Evolutionary conservation across 2,113 vertebrate genomes (phyloP), one percentile per base, ranked within the genome.

Genomic region (Vulpes vulpes): DNA sequence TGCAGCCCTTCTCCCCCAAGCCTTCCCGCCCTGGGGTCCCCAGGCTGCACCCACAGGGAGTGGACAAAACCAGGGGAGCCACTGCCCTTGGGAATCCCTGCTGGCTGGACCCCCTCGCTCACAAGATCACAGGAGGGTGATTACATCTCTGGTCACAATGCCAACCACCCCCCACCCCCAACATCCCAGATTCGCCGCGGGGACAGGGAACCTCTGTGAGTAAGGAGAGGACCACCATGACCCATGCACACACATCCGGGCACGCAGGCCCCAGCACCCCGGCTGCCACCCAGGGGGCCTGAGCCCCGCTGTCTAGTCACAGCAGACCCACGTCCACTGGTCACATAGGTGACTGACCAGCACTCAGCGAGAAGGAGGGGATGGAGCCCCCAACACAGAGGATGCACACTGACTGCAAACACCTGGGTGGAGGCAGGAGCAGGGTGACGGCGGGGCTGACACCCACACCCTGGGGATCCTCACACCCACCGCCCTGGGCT

Each of bases 101-200:
- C 14, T 17, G 15, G 91, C 57, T n/a, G 19, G 59, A 27, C 23
- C 14, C 16, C 51, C 25, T 27, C 11, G 0, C 35, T 7, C 20
- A 8, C 3, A 57, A 30, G 17, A 49, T 17, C 32, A 30, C 3
- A 14, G 38, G 73, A 17, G 7, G n/a, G 51, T 0, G 38, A 43
- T 0, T 10, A 67, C 59, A 1, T 11, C 43, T 19, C 49, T 15
- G 0, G 71, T n/a, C n/a, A n/a, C 5, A 3, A 11, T 0, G 7
- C 69, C 25, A 27, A 82, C 35, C 43, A 7, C 11, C 6, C 3
- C 51, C 43, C 35, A 35, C 12, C 1, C 1, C n/a, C 15, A 1
- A n/a, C 1, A 20, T 11, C 55, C 59, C 55, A 19, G 23, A 3
- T 38, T 5, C 19, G 49, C 87, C 49, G 2, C 0, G 3, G 27